A percentile compares a stretch with the other conserved stretches of the same genome.
phyloP scores from a whole-genome alignment of 1,140 invertebrate species.

The Rhyacophila brunnea region DNA sequence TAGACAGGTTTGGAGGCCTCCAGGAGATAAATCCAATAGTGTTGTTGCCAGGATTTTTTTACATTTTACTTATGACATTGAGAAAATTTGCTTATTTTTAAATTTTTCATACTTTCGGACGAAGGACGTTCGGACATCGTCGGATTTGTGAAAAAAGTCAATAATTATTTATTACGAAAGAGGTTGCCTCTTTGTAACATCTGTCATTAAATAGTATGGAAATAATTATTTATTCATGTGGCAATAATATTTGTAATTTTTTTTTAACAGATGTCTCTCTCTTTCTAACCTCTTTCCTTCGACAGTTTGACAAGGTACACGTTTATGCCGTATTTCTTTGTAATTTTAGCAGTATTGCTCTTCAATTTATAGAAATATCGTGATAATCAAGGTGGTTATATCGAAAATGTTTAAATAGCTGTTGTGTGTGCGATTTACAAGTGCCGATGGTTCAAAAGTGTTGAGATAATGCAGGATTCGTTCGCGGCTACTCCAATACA shows the following conservation, averaged over 20 bases:
- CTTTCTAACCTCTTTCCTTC: conserved; percentile 22
- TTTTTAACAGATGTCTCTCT: conserved; percentile 13
- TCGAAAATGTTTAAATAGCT: neutral
- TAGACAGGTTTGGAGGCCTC: too few relatives aligned
- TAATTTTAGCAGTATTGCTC: neutral
- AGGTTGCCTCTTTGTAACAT: too few relatives aligned
- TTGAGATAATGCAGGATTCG: conserved; percentile 10
- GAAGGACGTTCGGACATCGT: too few relatives aligned
- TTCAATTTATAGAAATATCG: neutral
- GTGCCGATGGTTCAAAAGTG: conserved; percentile 10
- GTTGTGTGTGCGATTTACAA: neutral
- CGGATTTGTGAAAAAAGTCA: too few relatives aligned
- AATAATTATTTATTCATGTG: conserved; percentile 4
- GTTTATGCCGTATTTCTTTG: conserved; percentile 12
- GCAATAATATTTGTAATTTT: conserved; percentile 9
- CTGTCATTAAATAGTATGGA: too few relatives aligned
- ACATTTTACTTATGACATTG: too few relatives aligned
- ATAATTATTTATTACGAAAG: too few relatives aligned
- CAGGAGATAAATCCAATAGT: too few relatives aligned
- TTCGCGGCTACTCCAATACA: neutral
- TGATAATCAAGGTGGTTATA: conserved; percentile 16
- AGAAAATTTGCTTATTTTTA: too few relatives aligned
- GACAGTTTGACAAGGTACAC: conserved; percentile 27
- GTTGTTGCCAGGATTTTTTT: too few relatives aligned
- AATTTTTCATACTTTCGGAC: too few relatives aligned